These are phyloP conservation scores for Nineta flava DNA, from an alignment of 2,888 invertebrate species.

Conservation along the genomic window DNA sequence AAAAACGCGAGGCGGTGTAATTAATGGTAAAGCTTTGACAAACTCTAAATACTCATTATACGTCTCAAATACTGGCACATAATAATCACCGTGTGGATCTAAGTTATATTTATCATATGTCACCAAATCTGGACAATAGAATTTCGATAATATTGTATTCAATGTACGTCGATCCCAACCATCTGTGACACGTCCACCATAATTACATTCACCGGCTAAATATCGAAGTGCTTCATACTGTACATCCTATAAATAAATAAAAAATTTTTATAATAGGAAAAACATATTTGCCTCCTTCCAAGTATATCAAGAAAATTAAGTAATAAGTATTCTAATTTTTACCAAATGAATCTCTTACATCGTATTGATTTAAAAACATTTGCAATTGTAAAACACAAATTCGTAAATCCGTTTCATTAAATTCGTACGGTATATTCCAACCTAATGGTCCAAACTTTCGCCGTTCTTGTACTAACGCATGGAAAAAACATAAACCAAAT, in stretches of 20 bases:
- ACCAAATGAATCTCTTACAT: slow-evolving; percentile 26
- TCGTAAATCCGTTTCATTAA: slow-evolving; percentile 85
- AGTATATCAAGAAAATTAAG: neutral
- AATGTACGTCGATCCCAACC: slow-evolving; percentile 86
- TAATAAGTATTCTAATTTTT: too few species aligned
- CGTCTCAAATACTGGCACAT: slow-evolving; percentile 54
- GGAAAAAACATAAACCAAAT: slow-evolving; percentile 85
- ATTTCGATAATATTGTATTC: slow-evolving; percentile 63
- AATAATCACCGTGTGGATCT: slow-evolving; percentile 52
- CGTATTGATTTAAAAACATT: slow-evolving; percentile 71
- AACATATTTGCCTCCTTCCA: neutral
- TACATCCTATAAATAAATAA: slow-evolving; percentile 36
- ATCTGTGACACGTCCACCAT: slow-evolving; percentile 90
- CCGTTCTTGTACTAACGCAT: slow-evolving; percentile 81
- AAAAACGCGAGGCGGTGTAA: slow-evolving; percentile 71
- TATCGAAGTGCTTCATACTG: slow-evolving; percentile 78
- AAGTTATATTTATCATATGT: slow-evolving; percentile 45
- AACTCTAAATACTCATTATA: slow-evolving; percentile 54
- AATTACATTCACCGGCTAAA: slow-evolving; percentile 90
- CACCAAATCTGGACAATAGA: slow-evolving; percentile 57
- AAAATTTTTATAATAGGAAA: too few species aligned
- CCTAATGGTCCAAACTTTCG: slow-evolving; percentile 85
- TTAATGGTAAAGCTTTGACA: slow-evolving; percentile 53
- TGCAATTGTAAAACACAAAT: slow-evolving; percentile 80
- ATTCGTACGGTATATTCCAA: slow-evolving; percentile 92